Base-by-base conservation (phyloP, 2,888 invertebrate genomes). In the Sipha maydis region DNA sequence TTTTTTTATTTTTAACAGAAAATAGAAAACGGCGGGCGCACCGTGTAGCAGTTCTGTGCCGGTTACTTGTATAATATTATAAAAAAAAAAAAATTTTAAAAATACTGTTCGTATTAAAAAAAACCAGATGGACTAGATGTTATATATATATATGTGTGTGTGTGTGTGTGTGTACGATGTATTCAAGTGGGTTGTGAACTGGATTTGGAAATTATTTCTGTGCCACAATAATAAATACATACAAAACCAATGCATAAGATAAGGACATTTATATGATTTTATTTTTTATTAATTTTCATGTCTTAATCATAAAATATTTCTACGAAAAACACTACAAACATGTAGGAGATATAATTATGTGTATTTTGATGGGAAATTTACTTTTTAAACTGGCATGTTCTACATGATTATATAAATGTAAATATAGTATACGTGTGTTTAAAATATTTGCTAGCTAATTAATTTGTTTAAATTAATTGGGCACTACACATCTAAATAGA, bases 81-180 rank as follows among this genome's bases (percentile, higher is more conserved):
- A 75, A 77, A n/a, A n/a, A 54, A 54, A 77, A 54, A 38, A 83
- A 25, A 28, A 17, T 28, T 2, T 54, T n/a, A 83, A 11, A 28
- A 71, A 71, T 14, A 73, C n/a, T 61, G 31, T 85, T 19, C 76
- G 28, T 77, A 21, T 84, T 69, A 25, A 69, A 77, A 77, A 84
- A 85, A 78, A 85, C 76, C 85, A 77, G 48, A 77, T 48, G 85
- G 48, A 78, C 78, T 85, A 85, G 48, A 85, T 69, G 54, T 85
- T 85, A 77, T 77, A 85, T 19, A 73, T 75, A 80, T 61, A 56
- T 34, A 41, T 28, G 38, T 80, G 67, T 82, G 21, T 54, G 69
- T 5, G 28, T n/a, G 67, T 28, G 38, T 80, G 67, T 82, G 21
- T 54, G 69, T 41, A 41, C 5, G n/a, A 77, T 34, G 48, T 19